Conservation (phyloP, 2,888 invertebrate genomes). For the Eupithecia vulgata region DNA sequence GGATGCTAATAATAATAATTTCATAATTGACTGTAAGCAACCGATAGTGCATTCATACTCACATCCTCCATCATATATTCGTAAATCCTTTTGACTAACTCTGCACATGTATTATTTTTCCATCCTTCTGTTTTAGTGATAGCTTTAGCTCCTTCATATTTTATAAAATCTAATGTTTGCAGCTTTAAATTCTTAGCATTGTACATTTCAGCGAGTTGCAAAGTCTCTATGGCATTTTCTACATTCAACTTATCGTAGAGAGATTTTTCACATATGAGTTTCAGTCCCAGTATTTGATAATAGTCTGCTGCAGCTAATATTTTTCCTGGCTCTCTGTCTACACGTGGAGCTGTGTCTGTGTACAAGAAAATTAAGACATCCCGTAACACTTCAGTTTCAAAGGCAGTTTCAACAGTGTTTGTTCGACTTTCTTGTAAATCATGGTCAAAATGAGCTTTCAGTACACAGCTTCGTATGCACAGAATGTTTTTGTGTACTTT, state of each 20-base stretch:
- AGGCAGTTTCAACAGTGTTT: not conserved
- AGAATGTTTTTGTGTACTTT: conserved; percentile 5
- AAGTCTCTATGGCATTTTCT: conserved; percentile 1
- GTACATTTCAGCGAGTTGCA: not conserved
- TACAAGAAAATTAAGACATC: conserved; percentile 6
- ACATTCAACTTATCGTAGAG: not conserved
- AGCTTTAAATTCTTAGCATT: not conserved
- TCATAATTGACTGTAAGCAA: conserved; percentile 1
- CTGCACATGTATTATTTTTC: not conserved
- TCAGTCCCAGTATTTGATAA: conserved; percentile 5
- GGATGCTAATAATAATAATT: not conserved
- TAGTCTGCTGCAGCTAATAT: not conserved
- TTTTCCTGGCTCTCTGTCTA: not conserved
- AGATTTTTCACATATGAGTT: not conserved
- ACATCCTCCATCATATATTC: conserved; percentile 3
- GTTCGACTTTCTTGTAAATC: not conserved
- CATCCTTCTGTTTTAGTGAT: conserved; percentile 3
- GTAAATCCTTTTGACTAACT: conserved; percentile 1
- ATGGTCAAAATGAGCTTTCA: conserved; percentile 6
- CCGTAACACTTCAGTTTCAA: conserved; percentile 3
- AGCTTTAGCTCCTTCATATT: not conserved
- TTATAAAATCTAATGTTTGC: conserved; percentile 3
- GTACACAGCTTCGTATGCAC: not conserved
- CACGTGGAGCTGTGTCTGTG: not conserved
- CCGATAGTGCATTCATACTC: not conserved